Evolutionary conservation across 2,797 vertebrate genomes (phyloP).

Genomic region (Okamejei kenojei): DNA sequence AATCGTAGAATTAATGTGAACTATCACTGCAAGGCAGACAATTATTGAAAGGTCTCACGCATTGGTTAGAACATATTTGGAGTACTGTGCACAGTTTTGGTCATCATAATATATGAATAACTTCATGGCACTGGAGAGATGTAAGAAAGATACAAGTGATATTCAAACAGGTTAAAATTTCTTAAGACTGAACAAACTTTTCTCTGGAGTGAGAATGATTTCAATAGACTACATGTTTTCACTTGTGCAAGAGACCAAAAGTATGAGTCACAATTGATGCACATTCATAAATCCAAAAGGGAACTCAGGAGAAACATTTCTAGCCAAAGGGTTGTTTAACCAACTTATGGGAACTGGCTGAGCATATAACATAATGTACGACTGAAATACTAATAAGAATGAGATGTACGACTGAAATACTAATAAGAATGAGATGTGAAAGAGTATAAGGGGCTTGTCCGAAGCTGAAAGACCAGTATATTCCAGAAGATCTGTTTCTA

Average conservation of each 20-base stretch:
- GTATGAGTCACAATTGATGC: neutral
- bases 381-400: neutral
- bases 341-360: too few relatives aligned
- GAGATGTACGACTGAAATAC: too few relatives aligned
- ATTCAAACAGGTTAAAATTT: neutral
- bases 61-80: neutral
- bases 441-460: neutral
- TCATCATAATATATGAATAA: neutral
- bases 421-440: neutral
- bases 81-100: neutral
- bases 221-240: neutral
- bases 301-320: neutral
- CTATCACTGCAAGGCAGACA: neutral
- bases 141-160: neutral
- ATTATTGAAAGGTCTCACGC: neutral
- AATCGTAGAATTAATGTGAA: neutral
- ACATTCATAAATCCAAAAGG: neutral
- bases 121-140: neutral
- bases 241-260: neutral
- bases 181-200: neutral
- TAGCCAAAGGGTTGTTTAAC: neutral
- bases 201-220: neutral
- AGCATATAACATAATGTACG: too few relatives aligned
- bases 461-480: neutral
- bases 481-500: neutral